phyloP scores from a whole-genome alignment of 2,113 vertebrate genomes.

The Rhegmatorhina hoffmannsi region DNA sequence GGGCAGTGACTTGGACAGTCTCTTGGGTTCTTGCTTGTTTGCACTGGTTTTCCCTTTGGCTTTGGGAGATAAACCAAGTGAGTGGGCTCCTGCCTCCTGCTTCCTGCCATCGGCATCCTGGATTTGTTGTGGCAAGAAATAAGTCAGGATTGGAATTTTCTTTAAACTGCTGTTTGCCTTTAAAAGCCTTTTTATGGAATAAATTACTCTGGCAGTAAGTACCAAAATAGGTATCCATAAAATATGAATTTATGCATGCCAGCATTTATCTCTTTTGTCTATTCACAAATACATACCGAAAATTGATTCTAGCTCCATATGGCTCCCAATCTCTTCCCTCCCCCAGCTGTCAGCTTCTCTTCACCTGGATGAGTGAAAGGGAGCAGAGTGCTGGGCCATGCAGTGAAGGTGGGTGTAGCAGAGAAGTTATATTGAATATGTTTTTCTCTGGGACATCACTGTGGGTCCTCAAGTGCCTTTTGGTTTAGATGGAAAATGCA shows the following conservation, averaged over 20 bases:
- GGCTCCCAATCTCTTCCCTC: slow-evolving; percentile 25
- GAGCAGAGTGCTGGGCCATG: neutral
- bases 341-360: neutral
- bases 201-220: slow-evolving; percentile 25
- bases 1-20: neutral
- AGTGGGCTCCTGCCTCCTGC: neutral
- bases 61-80: neutral
- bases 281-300: slow-evolving; percentile 9
- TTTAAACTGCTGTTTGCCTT: neutral
- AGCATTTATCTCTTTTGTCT: slow-evolving; percentile 37
- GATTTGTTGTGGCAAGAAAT: neutral
- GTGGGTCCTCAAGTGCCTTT: neutral
- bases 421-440: neutral
- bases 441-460: neutral
- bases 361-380: slow-evolving; percentile 24
- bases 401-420: slow-evolving; percentile 7
- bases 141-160: neutral
- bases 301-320: slow-evolving; percentile 15
- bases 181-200: neutral
- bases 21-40: neutral
- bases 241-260: slow-evolving; percentile 46
- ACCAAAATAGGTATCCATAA: neutral
- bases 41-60: neutral
- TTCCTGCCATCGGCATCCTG: rapidly evolving
- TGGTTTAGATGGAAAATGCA: neutral